Evolutionary conservation across 2,113 vertebrate species (phyloP), one percentile per base, ranked within the genome.

Genomic region (Tyrannus savana): DNA sequence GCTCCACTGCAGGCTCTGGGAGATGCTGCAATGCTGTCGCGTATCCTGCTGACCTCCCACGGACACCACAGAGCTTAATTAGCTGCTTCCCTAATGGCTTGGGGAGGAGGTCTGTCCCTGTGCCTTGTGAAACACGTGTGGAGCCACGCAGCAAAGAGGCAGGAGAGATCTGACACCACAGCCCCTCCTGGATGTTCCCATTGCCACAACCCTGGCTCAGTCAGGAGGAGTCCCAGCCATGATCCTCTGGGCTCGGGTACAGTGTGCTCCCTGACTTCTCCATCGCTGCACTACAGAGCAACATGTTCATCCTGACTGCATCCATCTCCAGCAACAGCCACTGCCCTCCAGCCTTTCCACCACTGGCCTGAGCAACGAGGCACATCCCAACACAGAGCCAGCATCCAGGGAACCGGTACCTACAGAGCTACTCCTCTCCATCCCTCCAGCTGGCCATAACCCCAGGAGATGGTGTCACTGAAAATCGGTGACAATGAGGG

Each of bases 251-350:
- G 17, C 27, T 46, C 2, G 0, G 47, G 60, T 39, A 72, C 56
- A 59, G 47, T 0, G 1, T 37, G 62, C 27, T 72, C 10, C 71
- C n/a, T 0, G 0, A 14, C 35, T 76, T 35, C 79, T 62, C 58
- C 14, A 6, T 41, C 0, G 0, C 53, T 49, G 37, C n/a, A 28
- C 1, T 1, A 31, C 1, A 1, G 37, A 77, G 39, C 50, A 63
- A 53, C 50, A 4, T 1, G 1, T 56, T 41, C 33, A 27, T 19
- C 24, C 64, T 83, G 4, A 3, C 8, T 1, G 0, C 60, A 64
- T 72, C 66, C 60, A 35, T 31, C 55, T 37, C 56, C 4, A 3
- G 62, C 74, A 78, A 14, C 78, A 79, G 19, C 21, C 44, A 9
- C 24, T 0, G 1, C n/a, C 37, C 55, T 49, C 62, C 71, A 87